Conservation (phyloP, 2,888 invertebrate genomes). For the Pasiphila rectangulata region DNA sequence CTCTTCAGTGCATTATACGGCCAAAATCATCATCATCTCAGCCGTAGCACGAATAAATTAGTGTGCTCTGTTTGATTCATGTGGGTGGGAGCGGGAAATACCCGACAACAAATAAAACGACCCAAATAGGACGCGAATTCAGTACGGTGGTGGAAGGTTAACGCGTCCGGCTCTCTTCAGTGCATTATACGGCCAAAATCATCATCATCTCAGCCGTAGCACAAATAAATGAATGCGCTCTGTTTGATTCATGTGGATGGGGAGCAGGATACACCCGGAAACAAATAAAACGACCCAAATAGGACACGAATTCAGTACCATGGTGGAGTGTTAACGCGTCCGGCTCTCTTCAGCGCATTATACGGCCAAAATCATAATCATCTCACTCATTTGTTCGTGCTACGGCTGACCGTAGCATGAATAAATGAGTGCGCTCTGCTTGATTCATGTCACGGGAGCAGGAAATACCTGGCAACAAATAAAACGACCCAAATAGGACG, state of each 20-base stretch:
- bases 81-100: conserved; percentile 71
- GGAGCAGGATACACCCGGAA: conserved; percentile 66
- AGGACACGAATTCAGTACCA: conserved; percentile 42
- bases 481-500: conserved; percentile 57
- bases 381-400: no score
- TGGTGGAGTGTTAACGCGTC: conserved; percentile 30
- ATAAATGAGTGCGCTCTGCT: conserved; percentile 76
- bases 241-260: conserved; percentile 77
- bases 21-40: no score
- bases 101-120: conserved; percentile 72
- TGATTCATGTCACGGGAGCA: conserved; percentile 76
- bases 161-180: conserved; percentile 7
- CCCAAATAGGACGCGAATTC: conserved; percentile 45
- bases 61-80: conserved; percentile 76
- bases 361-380: no score
- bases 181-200: no score
- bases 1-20: no score
- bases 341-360: no score
- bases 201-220: no score
- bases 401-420: no score
- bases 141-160: conserved; percentile 36
- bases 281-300: conserved; percentile 69
- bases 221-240: conserved; percentile 76
- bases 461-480: conserved; percentile 70
- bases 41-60: conserved; percentile 80